Base-by-base conservation (phyloP, 1,140 invertebrate genomes). In the Pentalonia nigronervosa region DNA sequence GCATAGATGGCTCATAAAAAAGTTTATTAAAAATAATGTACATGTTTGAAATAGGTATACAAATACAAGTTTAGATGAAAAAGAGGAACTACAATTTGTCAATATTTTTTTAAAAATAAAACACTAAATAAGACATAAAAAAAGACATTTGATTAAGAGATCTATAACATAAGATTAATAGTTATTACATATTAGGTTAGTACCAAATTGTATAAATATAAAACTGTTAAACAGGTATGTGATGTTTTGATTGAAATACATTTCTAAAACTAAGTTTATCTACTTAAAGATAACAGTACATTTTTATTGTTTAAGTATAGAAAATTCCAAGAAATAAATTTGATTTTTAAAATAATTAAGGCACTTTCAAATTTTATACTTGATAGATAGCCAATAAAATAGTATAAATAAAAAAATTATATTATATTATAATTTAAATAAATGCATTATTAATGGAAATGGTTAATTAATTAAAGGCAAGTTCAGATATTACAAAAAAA, bases 11-110 rank as follows among this genome's bases (percentile, higher is more conserved):
- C n/a, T 34, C 34, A 88, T 84, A 86, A 86, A 86, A 45, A 86
- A 45, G 25, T 86, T 88, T 88, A 88, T 88, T 50, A 50, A 88
- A 88, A 88, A 50, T n/a, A 88, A 88, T 88, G 17, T 88, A 88
- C 86, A 88, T 50, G n/a, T 88, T 87, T n/a, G 86, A 48, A 36
- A 47, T 50, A 88, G 17, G 86, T 50, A 88, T 34, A 48, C n/a
- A 50, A 88, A 50, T 88, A 50, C 30, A 88, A 50, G 45, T 87
- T 34, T 34, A 50, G 30, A 88, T 21, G 14, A 88, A 50, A 88
- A 88, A 34, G 30, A 88, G 86, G 86, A 88, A 88, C 86, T 88
- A 88, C 86, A 88, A 48, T 50, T 50, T 88, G 45, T 47, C 84
- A 34, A 50, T 88, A 30, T 17, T 87, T 48, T 48, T 87, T 7